A percentile compares a stretch with the other conserved stretches of the same genome.
Evolutionary conservation across 2,888 invertebrate species (phyloP).

Genomic region (Trissonchulus latispiculum): DNA sequence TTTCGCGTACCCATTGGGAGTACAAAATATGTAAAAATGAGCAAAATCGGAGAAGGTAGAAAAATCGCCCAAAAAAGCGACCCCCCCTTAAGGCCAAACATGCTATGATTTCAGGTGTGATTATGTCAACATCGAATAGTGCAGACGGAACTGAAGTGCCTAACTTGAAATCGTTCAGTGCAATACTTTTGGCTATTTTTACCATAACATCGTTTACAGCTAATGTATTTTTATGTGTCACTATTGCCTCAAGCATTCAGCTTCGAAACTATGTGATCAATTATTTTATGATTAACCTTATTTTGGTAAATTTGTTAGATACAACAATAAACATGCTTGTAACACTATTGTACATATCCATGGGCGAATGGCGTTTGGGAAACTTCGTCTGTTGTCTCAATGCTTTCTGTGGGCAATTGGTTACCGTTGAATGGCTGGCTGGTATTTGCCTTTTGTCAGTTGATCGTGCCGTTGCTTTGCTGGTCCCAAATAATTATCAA

Average conservation of each 20-base stretch:
- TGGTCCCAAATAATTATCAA: slow-evolving; percentile 25
- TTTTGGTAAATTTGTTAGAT: slow-evolving; percentile 29
- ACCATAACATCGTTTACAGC: slow-evolving; percentile 31
- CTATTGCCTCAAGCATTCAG: slow-evolving; percentile 31
- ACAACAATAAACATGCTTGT: slow-evolving; percentile 30
- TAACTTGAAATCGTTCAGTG: slow-evolving; percentile 29
- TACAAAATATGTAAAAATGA: too few species aligned
- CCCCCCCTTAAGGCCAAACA: too few species aligned
- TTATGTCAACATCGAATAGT: too few species aligned
- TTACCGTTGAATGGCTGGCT: slow-evolving; percentile 31
- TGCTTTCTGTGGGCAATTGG: slow-evolving; percentile 29
- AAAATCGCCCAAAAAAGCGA: too few species aligned
- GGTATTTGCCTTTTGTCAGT: slow-evolving; percentile 28
- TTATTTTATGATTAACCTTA: slow-evolving; percentile 29
- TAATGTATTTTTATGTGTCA: slow-evolving; percentile 32
- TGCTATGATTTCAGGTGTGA: too few species aligned
- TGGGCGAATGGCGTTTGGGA: slow-evolving; percentile 30
- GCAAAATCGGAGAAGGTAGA: too few species aligned
- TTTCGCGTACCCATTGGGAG: too few species aligned
- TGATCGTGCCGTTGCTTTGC: slow-evolving; percentile 27
- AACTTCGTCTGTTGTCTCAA: slow-evolving; percentile 29
- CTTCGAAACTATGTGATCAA: slow-evolving; percentile 29
- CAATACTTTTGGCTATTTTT: slow-evolving; percentile 30
- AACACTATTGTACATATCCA: slow-evolving; percentile 26
- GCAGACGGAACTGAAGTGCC: slow-evolving; percentile 9